phyloP scores from a whole-genome alignment of 2,797 vertebrate genomes.

The Euphonia xanthogaster region DNA sequence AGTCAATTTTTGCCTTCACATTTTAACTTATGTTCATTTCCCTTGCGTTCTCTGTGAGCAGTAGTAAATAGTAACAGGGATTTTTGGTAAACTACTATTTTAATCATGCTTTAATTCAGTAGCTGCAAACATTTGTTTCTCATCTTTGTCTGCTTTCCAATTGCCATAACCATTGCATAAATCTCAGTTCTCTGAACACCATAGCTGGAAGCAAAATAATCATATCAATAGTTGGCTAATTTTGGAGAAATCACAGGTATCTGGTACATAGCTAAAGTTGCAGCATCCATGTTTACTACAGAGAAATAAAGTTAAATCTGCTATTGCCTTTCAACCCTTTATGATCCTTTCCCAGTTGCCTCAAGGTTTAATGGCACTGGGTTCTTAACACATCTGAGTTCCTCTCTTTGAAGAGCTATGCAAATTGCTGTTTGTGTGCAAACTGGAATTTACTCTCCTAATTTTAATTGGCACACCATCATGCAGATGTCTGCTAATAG shows the following conservation, averaged over 20 bases:
- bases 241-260: background rate
- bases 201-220: background rate
- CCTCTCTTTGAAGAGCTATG: slow-evolving; percentile 57
- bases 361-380: slow-evolving; percentile 43
- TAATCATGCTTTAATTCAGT: background rate
- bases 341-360: background rate
- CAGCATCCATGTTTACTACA: background rate
- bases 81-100: background rate
- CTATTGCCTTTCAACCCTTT: background rate
- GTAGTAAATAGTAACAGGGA: background rate
- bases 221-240: background rate
- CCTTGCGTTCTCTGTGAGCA: background rate
- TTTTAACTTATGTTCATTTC: background rate
- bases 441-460: slow-evolving; percentile 69
- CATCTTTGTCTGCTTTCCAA: background rate
- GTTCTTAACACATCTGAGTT: slow-evolving; percentile 43
- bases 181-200: background rate
- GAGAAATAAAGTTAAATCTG: slow-evolving; percentile 17
- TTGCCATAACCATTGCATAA: background rate
- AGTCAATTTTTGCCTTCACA: background rate
- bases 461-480: slow-evolving; percentile 74
- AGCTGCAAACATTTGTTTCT: background rate
- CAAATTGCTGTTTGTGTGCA: slow-evolving; percentile 69
- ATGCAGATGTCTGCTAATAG: slow-evolving; percentile 39
- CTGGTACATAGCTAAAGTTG: background rate